Base-by-base conservation (phyloP, 2,888 invertebrate genomes). In the Hypsopygia costalis region DNA sequence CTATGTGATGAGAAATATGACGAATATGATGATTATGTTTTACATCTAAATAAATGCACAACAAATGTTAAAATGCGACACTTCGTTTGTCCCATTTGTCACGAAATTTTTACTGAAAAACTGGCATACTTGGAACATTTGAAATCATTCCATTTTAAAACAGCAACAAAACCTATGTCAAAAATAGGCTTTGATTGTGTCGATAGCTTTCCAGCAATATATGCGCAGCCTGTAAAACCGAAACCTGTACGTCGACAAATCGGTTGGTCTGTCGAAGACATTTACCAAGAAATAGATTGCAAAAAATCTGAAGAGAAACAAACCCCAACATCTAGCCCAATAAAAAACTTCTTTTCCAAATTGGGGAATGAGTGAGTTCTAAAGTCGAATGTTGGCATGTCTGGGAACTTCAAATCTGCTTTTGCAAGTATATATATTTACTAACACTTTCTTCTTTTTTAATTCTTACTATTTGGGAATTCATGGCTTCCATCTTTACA, bases 191-290 rank as follows among this genome's bases (percentile, higher is more conserved):
- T 68, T 16, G 86, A 87, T 49, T 81, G 81, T 60, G 79, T 86
- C 34, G 87, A 87, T 37, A 51, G 36, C 56, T 77, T 80, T 60
- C 72, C 74, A 38, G 85, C 83, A n/a, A 68, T 73, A 22, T 58
- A 81, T 49, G 76, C 78, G 46, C 85, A 85, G 61, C 74, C 71
- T 1, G 75, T 80, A 35, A 76, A 69, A 53, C 80, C 83, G 1
- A 86, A 79, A 56, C 54, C 77, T 20, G 86, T 85, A 6, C 68
- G 87, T 12, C 70, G 87, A 21, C 85, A 87, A 64, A 88, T 88
- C 61, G 87, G 86, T 72, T 88, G 87, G 87, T 88, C 87, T 44
- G 62, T 82, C 62, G 87, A 87, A 58, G 87, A 88, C 58, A 88
- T 88, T 52, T 88, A 88, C 55, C 87, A 88, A 64, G 87, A 88